phyloP scores from a whole-genome alignment of 1,140 invertebrate species.

The Cyclargus thomasi region DNA sequence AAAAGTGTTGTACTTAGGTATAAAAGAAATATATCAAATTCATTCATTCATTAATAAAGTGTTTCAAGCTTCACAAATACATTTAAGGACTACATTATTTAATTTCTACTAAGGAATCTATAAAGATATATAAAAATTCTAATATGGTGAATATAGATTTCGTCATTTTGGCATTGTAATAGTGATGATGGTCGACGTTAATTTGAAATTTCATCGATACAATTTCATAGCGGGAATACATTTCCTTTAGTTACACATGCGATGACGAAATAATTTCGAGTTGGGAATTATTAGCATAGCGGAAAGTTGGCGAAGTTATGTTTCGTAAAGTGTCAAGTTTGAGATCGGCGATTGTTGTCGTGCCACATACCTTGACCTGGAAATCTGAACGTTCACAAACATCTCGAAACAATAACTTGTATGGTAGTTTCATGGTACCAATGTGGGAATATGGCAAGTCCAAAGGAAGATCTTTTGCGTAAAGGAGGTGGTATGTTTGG shows the following conservation, averaged over 20 bases:
- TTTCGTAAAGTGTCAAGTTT: conserved; percentile 21
- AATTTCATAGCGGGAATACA: background rate
- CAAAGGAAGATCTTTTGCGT: too few relatives aligned
- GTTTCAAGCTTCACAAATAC: too few relatives aligned
- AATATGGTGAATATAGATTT: too few relatives aligned
- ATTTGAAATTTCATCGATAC: background rate
- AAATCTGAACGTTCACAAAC: conserved; percentile 1
- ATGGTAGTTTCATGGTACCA: too few relatives aligned
- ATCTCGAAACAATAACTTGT: background rate
- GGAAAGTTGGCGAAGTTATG: conserved; percentile 7
- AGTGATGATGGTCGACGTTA: background rate
- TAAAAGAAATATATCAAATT: too few relatives aligned
- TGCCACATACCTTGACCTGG: conserved; percentile 12
- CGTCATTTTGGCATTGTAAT: background rate
- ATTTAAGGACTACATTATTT: too few relatives aligned
- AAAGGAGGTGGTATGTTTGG: too few relatives aligned
- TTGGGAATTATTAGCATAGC: conserved; percentile 7
- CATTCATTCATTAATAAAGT: too few relatives aligned
- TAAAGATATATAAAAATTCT: too few relatives aligned
- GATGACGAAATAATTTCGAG: conserved; percentile 5
- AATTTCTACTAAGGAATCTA: too few relatives aligned
- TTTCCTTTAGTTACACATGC: background rate
- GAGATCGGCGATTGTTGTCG: conserved; percentile 42
- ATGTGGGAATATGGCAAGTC: too few relatives aligned
- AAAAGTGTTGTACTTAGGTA: too few relatives aligned